phyloP scores from a whole-genome alignment of 2,797 vertebrate genomes.

The Heliangelus exortis region DNA sequence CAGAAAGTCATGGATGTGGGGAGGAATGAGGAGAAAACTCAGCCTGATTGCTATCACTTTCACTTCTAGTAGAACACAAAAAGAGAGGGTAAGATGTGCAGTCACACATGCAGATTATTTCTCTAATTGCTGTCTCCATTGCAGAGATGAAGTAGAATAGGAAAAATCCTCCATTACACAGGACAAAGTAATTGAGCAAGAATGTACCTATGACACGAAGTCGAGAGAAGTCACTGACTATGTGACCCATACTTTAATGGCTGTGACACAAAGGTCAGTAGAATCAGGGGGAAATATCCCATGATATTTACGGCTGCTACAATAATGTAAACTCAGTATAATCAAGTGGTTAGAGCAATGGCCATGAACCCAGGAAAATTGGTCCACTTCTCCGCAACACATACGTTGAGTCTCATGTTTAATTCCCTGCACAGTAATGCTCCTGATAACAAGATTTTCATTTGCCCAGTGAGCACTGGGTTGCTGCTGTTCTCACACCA shows the following conservation, averaged over 20 bases:
- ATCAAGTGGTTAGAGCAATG: background rate
- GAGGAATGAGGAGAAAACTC: background rate
- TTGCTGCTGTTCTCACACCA: background rate
- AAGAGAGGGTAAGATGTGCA: background rate
- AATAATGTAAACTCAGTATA: background rate
- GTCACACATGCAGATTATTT: constrained; percentile 3
- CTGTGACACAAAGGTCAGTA: background rate
- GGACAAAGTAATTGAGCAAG: constrained; percentile 31
- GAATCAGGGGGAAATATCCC: background rate
- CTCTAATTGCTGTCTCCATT: constrained; percentile 25
- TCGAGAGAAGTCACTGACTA: background rate
- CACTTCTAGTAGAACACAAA: background rate
- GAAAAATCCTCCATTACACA: background rate
- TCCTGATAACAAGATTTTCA: background rate
- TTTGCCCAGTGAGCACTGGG: background rate
- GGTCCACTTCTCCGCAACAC: background rate
- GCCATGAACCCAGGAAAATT: background rate
- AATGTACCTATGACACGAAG: background rate
- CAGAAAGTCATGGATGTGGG: fast-evolving
- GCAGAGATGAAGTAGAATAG: background rate
- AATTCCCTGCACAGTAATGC: background rate
- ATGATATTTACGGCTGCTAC: background rate
- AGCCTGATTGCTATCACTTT: background rate
- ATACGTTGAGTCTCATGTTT: background rate
- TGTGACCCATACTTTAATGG: background rate